Conservation (phyloP, 1,140 invertebrate genomes). For the Aphidius gifuensis region DNA sequence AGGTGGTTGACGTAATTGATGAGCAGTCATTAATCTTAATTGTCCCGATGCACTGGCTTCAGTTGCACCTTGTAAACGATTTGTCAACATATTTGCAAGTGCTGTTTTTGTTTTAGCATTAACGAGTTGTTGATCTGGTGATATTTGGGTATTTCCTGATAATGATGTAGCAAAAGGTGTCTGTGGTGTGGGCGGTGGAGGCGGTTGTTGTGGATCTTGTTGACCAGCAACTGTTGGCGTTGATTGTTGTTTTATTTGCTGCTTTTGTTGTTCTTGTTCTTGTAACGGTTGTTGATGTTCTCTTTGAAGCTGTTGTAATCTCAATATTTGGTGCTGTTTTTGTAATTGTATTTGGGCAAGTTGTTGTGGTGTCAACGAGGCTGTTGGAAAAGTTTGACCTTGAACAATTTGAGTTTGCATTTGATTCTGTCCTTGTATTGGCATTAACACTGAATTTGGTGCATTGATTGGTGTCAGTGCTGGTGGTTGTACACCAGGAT, state of each 20-base stretch:
- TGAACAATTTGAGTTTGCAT: conserved; percentile 28
- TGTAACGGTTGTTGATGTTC: conserved; percentile 41
- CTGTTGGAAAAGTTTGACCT: conserved; percentile 31
- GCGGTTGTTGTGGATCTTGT: conserved; percentile 35
- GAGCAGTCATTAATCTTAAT: conserved; percentile 72
- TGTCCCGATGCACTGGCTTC: conserved; percentile 68
- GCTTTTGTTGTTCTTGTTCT: conserved; percentile 30
- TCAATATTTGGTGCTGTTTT: conserved; percentile 27
- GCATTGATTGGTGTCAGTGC: conserved; percentile 49
- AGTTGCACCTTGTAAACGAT: conserved; percentile 68
- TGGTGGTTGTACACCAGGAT: conserved; percentile 50
- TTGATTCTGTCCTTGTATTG: conserved; percentile 35
- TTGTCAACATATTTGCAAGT: conserved; percentile 90
- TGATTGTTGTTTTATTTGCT: conserved; percentile 27
- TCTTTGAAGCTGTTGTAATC: conserved; percentile 51
- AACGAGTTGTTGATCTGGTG: conserved; percentile 58
- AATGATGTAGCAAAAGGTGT: conserved; percentile 24
- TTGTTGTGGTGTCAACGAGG: conserved; percentile 27
- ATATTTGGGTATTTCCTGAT: conserved; percentile 48
- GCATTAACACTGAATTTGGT: conserved; percentile 42
- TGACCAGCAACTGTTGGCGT: conserved; percentile 29
- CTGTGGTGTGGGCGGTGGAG: conserved; percentile 40
- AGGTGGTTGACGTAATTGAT: conserved; percentile 63
- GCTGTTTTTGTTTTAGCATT: conserved; percentile 94
- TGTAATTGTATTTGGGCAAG: conserved; percentile 14